Base-by-base conservation (phyloP, 2,888 invertebrate species). In the Ommatoiulus sabulosus region DNA sequence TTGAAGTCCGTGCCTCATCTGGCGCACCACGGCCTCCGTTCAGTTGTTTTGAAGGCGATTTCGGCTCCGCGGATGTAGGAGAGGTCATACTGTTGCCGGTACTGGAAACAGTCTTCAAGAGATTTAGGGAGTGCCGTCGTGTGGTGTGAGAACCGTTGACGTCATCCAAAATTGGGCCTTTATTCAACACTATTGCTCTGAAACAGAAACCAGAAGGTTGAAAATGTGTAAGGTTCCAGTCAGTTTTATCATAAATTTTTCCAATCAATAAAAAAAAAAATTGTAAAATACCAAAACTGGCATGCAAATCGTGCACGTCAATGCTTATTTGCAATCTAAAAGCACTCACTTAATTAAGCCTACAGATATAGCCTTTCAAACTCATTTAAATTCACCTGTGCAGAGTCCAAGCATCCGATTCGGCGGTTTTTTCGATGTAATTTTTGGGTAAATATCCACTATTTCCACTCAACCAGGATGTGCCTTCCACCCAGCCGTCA, bases 391-490 rank as follows among this genome's bases (percentile, higher is more conserved):
- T 93, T 44, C 44, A 84, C 84, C 92, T 95, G 91, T 98, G 97
- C 88, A 97, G 92, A 17, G 97, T 97, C 98, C 98, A 98, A 4
- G 97, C 96, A 93, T 97, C 97, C 0, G 97, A 97, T 92, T 97
- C 97, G 0, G 97, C 96, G 0, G 97, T 96, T 85, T 96, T 94
- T 91, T 95, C 95, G 0, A 97, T 96, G 91, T 96, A 97, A 92
- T 96, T 96, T 86, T 95, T 95, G 0, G 97, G 97, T 91, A 97
- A 93, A 91, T 95, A 95, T 0, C 97, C 97, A 89, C 95, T 94
- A 91, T 95, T 95, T 92, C 95, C 97, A 87, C 96, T 97, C 63
- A 96, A 93, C 96, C 96, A 96, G 0, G 96, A 97, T 43, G 95
- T 95, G 46, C 97, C 97, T 91, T 96, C 95, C 46, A 96, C 96